Evolutionary conservation across 2,797 vertebrate species (phyloP), one percentile per base, ranked within the genome.

Genomic region (Poeciliopsis turneri): DNA sequence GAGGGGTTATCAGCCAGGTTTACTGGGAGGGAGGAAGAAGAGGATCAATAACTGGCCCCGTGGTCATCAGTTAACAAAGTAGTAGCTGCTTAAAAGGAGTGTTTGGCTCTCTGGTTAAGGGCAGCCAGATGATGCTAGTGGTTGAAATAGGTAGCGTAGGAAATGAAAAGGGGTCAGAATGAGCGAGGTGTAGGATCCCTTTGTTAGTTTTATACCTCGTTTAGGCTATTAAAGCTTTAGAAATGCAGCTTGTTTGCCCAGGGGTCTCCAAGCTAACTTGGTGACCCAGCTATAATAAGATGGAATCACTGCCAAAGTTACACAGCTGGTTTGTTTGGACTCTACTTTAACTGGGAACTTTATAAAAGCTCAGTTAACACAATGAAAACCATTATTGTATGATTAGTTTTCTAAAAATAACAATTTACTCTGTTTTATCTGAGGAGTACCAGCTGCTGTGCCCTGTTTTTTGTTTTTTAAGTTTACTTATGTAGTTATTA

Each of bases 21-120:
- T 90, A 90, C 88, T 78, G 83, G 89, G 88, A 85, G 86, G 88
- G 85, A 90, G 88, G 88, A 82, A 87, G 79, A 79, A 92, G 81
- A 88, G 90, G 94, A 95, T 95, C 95, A 93, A 95, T 95, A 95
- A 94, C 93, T 93, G 94, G 93, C 95, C 94, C 93, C 77, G 89
- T 93, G 94, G 94, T 95, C 94, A 91, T 95, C 94, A 93, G 94
- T 95, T 95, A 95, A 95, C 95, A 95, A 94, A 95, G 94, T 94
- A 94, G 91, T 92, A 83, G 92, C 90, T 88, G 90, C 92, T 93
- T 93, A 89, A 95, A 94, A 94, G 93, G 82, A 88, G 86, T 93
- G 91, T 93, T 94, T 94, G 91, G 90, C 93, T 94, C 87, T 88
- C 84, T 93, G 93, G 92, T 92, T 92, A 92, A 94, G 92, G 93